Evolutionary conservation across 2,888 invertebrate genomes (phyloP), one percentile per base, ranked within the genome.

Genomic region (Podotricha telesiphe): DNA sequence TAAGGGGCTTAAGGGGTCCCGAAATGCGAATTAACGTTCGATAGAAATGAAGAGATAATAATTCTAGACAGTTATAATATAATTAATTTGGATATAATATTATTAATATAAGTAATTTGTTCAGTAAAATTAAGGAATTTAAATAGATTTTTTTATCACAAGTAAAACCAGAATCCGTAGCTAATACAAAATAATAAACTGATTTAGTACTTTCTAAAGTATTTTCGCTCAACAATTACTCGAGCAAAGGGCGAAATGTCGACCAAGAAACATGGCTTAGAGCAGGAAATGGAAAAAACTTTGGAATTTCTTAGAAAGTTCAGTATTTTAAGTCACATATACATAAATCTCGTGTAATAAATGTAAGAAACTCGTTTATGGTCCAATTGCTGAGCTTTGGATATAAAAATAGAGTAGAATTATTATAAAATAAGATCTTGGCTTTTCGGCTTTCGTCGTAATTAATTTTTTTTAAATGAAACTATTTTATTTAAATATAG

Each of bases 301-400:
- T 59, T 22, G 10, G 22, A 22, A 45, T 59, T 45, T 20, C n/a
- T 58, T 10, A 45, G 3, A 22, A 11, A 45, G n/a, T 59, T 45
- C 11, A 45, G n/a, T 45, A 1, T 6, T 45, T 59, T 17, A 28
- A 28, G 28, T 58, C 15, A 11, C 45, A 45, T n/a, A n/a, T n/a
- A n/a, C 45, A 59, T 59, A 45, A 59, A 45, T 45, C 22, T 59
- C 22, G n/a, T 42, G 22, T 45, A 20, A 58, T 42, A 59, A 45
- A 59, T 56, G 42, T 22, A 10, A 45, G 10, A 59, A n/a, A 40
- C 11, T 59, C 22, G n/a, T 59, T 45, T 22, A 59, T 45, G 1
- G 20, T 42, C n/a, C 15, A 45, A n/a, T 59, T 45, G 20, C 8
- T 28, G 17, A 5, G 15, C 5, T 45, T 42, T 0, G 6, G 42